These are phyloP conservation scores for Chouioia cunea DNA, from an alignment of 2,888 invertebrate genomes.

Conservation along the genomic window DNA sequence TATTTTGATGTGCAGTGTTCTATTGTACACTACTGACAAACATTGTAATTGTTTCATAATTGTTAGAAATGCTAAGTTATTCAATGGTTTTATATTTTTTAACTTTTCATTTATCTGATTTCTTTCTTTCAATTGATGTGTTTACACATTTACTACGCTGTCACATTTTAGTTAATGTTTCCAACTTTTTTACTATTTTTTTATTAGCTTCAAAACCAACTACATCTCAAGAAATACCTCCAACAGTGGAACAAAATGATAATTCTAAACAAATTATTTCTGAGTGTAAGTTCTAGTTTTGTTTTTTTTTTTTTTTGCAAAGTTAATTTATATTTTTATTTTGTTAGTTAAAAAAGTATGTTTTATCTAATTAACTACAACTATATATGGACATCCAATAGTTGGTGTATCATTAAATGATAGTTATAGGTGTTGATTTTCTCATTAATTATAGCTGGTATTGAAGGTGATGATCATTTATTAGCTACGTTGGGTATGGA, in stretches of 20 bases:
- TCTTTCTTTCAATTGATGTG: background rate
- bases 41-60: background rate
- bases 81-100: background rate
- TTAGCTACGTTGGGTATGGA: constrained; percentile 65
- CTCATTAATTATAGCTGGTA: constrained; percentile 54
- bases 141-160: constrained; percentile 1
- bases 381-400: background rate
- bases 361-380: constrained; percentile 10
- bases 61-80: background rate
- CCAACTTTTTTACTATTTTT: constrained; percentile 47
- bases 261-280: constrained; percentile 54
- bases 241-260: constrained; percentile 50
- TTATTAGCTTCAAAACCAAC: constrained; percentile 53
- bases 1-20: constrained; percentile 17
- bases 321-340: constrained; percentile 23
- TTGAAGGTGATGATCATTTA: constrained; percentile 65
- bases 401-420: constrained; percentile 2
- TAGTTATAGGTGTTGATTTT: constrained; percentile 8
- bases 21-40: background rate
- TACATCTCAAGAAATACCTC: constrained; percentile 49
- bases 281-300: constrained; percentile 55
- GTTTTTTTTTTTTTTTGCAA: constrained; percentile 25
- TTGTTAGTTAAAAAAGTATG: background rate
- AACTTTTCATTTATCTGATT: background rate
- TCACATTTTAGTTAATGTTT: constrained; percentile 41